Percentiles rank a stretch among this genome's conserved stretches.
Evolutionary conservation across 2,888 invertebrate species (phyloP).

Genomic region (Cordilura impudica): DNA sequence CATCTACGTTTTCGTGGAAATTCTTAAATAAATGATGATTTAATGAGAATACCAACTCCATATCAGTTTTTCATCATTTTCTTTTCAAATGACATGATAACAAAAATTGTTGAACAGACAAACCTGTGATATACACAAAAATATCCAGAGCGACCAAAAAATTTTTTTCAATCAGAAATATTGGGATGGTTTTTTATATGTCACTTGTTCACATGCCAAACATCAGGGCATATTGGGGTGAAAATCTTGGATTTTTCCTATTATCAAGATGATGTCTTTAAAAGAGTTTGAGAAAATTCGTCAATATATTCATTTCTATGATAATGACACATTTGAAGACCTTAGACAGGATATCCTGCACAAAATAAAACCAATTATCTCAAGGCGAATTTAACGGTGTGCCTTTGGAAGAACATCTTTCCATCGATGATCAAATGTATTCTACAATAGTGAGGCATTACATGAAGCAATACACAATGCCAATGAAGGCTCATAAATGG

Average conservation of each 20-base stretch:
- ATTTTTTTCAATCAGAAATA: slow-evolving; percentile 1
- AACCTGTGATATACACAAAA: background rate
- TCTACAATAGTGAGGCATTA: too few species aligned
- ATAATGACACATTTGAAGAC: slow-evolving; percentile 6
- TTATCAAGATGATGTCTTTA: too few species aligned
- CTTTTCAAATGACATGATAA: slow-evolving; percentile 3
- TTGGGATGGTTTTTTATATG: slow-evolving; percentile 12
- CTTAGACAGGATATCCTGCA: background rate
- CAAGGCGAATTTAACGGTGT: background rate
- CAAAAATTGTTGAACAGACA: background rate
- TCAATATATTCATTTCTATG: too few species aligned
- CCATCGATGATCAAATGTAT: background rate
- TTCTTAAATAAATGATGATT: background rate
- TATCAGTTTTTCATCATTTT: slow-evolving; percentile 13
- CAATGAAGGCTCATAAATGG: too few species aligned
- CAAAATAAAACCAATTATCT: slow-evolving; percentile 8
- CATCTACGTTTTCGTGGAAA: too few species aligned
- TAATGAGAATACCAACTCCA: background rate
- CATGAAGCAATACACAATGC: too few species aligned
- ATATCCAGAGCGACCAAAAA: background rate
- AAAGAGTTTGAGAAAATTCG: too few species aligned
- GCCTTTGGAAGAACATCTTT: background rate
- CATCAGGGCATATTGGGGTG: slow-evolving; percentile 14
- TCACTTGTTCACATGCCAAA: slow-evolving; percentile 12
- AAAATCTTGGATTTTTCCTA: slow-evolving; percentile 5